Base-by-base conservation (phyloP, 2,797 vertebrate species). In the Sparidentex hasta region DNA sequence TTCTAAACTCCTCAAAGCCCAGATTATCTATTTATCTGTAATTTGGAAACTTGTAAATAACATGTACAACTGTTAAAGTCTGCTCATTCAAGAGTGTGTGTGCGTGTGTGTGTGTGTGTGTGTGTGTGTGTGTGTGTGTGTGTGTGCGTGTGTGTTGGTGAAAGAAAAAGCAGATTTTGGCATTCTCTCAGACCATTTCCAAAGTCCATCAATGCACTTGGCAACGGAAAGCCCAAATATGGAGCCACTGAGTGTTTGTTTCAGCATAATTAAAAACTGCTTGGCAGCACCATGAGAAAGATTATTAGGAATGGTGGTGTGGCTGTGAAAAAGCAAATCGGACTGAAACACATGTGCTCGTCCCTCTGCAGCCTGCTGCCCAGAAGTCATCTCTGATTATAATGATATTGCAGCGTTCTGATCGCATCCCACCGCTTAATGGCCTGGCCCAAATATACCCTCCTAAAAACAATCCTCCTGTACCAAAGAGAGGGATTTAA, bases 191-290 rank as follows among this genome's bases (percentile, higher is more conserved):
- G 79, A 75, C 68, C 56, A 27, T 87, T 92, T 90, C 84, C 75
- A 84, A 76, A 84, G 78, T 83, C 80, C 81, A 77, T 88, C 82
- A 57, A 61, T 89, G 77, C 70, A 72, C 78, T 87, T 91, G 84
- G 89, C 83, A 90, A 78, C 76, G 44, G 44, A 75, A 59, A 67
- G 50, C 71, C 73, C 56, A 83, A 89, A 91, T 91, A 85, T 90
- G 83, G 81, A 78, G 71, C 66, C 52, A 57, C 71, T 48, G 74
- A 89, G 87, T 89, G 82, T 90, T 90, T 92, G 73, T 84, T 78
- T 88, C 83, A 87, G 87, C 78, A 81, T 91, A 92, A 90, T 93
- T 91, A 92, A 92, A 92, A 90, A 86, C 82, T 82, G 77, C 68
- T 88, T 85, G 87, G 86, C 88, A 86, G 83, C 71, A 41, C 59